These are phyloP conservation scores for Bilobella aurantiaca DNA, from an alignment of 1,140 invertebrate species.

Conservation along the genomic window DNA sequence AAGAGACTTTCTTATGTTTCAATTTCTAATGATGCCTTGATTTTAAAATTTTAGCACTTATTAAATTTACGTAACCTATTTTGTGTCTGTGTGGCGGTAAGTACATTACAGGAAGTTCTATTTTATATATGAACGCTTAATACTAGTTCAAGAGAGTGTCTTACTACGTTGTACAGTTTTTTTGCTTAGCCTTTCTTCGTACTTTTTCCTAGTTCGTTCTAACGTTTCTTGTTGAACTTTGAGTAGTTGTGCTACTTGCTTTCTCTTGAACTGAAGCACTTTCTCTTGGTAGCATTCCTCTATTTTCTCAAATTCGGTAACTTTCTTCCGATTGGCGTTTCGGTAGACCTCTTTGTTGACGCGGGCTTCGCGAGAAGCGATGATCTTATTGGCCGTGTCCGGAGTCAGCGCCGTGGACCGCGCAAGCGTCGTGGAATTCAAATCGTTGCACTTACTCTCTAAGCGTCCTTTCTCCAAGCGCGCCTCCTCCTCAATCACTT, in stretches of 20 bases:
- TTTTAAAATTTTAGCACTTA: too few species aligned
- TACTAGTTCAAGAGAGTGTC: neutral
- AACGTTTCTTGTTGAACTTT: neutral
- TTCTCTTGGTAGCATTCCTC: neutral
- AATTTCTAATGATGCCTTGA: too few species aligned
- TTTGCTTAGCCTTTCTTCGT: neutral
- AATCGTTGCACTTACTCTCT: neutral
- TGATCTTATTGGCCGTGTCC: slow-evolving; percentile 18
- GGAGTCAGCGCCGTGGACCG: slow-evolving; percentile 12
- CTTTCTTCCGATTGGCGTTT: slow-evolving; percentile 13
- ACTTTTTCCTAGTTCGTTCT: neutral
- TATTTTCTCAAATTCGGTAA: neutral
- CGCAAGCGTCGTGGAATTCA: slow-evolving; percentile 11
- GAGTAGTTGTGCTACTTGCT: neutral
- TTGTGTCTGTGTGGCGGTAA: too few species aligned
- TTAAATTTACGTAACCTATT: too few species aligned
- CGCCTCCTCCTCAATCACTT: neutral
- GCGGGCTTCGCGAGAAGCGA: slow-evolving; percentile 14
- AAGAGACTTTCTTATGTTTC: too few species aligned
- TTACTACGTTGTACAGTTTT: neutral
- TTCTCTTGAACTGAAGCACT: neutral
- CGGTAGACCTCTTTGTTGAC: slow-evolving; percentile 20
- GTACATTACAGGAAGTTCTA: too few species aligned
- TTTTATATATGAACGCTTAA: too few species aligned
- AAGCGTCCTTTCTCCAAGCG: slow-evolving; percentile 12